phyloP scores from a whole-genome alignment of 2,797 vertebrate species.

The Pagetopsis macropterus region DNA sequence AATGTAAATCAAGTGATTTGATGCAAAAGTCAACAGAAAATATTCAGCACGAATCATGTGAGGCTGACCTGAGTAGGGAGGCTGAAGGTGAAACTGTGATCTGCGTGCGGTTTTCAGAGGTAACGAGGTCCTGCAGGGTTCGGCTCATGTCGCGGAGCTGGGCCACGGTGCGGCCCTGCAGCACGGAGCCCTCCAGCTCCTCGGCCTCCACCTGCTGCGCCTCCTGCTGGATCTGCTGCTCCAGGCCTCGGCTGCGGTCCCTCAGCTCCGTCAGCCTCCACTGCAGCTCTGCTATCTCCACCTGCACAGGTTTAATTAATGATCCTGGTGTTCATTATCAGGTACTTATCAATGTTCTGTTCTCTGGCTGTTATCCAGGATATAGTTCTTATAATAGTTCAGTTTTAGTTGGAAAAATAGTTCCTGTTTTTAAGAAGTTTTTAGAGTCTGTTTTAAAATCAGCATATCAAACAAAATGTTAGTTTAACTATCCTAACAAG shows the following conservation, averaged over 20 bases:
- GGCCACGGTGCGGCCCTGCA: slow-evolving; percentile 75
- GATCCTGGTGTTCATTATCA: background rate
- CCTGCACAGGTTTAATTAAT: slow-evolving; percentile 72
- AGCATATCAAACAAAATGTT: background rate
- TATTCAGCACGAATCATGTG: background rate
- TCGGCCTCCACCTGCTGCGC: slow-evolving; percentile 78
- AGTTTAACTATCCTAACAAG: background rate
- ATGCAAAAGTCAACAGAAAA: background rate
- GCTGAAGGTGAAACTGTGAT: slow-evolving; percentile 79
- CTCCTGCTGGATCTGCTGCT: slow-evolving; percentile 83
- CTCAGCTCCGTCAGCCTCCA: slow-evolving; percentile 81
- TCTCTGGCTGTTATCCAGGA: background rate
- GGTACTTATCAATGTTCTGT: background rate
- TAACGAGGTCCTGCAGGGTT: slow-evolving; percentile 83
- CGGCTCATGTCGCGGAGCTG: slow-evolving; percentile 84
- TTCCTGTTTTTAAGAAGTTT: background rate
- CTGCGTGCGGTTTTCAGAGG: slow-evolving; percentile 77
- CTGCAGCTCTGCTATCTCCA: slow-evolving; percentile 86
- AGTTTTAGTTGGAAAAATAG: background rate
- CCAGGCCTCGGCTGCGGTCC: slow-evolving; percentile 80
- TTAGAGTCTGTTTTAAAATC: background rate
- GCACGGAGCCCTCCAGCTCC: slow-evolving; percentile 79
- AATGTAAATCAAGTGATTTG: background rate
- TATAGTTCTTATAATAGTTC: background rate
- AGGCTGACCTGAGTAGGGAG: slow-evolving; percentile 83